Evolutionary conservation across 2,888 invertebrate species (phyloP).

Genomic region (Erebia ligea): DNA sequence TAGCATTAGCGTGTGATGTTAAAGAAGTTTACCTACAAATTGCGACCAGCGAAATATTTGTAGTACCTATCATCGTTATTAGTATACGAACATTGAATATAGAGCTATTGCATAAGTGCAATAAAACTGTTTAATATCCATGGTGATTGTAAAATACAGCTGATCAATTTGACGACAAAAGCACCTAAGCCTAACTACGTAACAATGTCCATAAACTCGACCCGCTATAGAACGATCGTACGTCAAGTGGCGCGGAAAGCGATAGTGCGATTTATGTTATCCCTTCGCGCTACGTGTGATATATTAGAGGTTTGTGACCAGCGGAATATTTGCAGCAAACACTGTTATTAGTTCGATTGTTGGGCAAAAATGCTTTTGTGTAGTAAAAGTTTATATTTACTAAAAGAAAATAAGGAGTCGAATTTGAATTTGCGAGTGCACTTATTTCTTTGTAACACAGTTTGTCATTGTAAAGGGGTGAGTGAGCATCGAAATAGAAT

Average conservation of each 20-base stretch:
- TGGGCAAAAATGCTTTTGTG: no score
- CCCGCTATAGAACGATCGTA: conserved; percentile 30
- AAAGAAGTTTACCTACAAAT: conserved; percentile 25
- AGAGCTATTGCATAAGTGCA: no score
- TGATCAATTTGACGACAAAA: conserved; percentile 25
- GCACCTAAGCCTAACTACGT: conserved; percentile 31
- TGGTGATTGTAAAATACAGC: conserved; percentile 20
- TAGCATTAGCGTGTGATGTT: conserved; percentile 38
- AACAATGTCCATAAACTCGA: conserved; percentile 30
- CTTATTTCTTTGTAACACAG: no score
- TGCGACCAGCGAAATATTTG: conserved; percentile 1
- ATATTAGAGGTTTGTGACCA: conserved; percentile 14
- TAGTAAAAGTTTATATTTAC: no score
- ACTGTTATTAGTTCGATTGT: neutral
- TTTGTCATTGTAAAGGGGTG: no score
- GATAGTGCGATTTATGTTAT: conserved; percentile 39
- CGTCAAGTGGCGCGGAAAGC: conserved; percentile 38
- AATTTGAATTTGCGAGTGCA: no score
- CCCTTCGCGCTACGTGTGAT: conserved; percentile 25
- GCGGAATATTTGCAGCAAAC: conserved; percentile 8
- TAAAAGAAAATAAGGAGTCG: no score
- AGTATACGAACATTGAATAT: neutral
- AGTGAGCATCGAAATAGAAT: no score
- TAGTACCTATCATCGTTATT: neutral
- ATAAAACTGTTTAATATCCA: no score